Base-by-base conservation (phyloP, 2,888 invertebrate species). In the Bruchidius siliquastri region DNA sequence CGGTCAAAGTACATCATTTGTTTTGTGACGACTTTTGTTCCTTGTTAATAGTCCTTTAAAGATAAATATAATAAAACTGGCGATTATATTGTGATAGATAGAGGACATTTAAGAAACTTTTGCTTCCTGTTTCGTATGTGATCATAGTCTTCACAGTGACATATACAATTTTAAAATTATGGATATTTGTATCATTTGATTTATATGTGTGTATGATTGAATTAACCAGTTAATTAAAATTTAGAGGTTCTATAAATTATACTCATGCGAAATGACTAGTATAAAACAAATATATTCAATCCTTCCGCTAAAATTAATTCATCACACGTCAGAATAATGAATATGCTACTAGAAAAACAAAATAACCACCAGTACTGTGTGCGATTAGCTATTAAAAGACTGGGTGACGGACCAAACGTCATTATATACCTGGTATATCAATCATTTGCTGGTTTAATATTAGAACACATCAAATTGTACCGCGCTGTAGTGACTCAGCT, bases 401-500 rank as follows among this genome's bases (percentile, higher is more conserved):
- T 18, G 49, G 1, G 49, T 49, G 49, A 49, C 49, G 18, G 49
- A 13, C 49, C 49, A 49, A 49, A 8, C 8, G 49, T 49, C 49
- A 49, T 49, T 70, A 75, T 75, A 75, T 74, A 77, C 74, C 71
- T 72, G 73, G 76, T 71, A 76, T 75, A 77, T 77, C 77, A 77
- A 76, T 77, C 77, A 77, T 76, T 75, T 69, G 72, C 71, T 71
- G 72, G 22, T 70, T 30, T 71, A 73, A 70, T 71, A 73, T 73
- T 73, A 73, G 73, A 73, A 70, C 69, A 71, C 49, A 49, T 49
- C 49, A 49, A 49, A 49, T 49, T 13, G 13, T 49, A 49, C 49
- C 49, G 49, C 49, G 49, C 13, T 49, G 49, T 49, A 13, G 49
- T 49, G 49, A 49, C 49, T 49, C 49, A 49, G 49, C 49, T 49